Evolutionary conservation across 2,797 vertebrate genomes (phyloP).

Genomic region (Passerculus sandwichensis): DNA sequence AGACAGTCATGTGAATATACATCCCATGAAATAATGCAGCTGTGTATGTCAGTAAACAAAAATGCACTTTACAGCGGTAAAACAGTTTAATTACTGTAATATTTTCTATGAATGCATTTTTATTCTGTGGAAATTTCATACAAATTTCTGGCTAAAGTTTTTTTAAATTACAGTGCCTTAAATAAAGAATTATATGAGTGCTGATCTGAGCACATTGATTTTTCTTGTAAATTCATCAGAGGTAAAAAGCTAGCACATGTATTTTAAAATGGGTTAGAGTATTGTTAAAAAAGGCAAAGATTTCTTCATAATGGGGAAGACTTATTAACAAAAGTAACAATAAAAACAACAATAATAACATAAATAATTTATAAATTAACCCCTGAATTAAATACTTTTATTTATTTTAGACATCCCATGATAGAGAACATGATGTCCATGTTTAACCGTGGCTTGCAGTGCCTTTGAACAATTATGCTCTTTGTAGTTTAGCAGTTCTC

Average conservation of each 20-base stretch:
- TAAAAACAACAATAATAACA: not conserved
- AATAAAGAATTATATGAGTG: not conserved
- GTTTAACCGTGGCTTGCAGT: not conserved
- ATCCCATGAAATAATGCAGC: not conserved
- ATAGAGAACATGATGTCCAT: not conserved
- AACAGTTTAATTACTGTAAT: not conserved
- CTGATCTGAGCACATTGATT: not conserved
- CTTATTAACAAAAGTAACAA: not conserved
- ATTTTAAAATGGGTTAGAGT: not conserved
- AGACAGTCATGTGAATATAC: not conserved
- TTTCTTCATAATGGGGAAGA: not conserved
- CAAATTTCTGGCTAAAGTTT: not conserved
- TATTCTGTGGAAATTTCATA: not conserved
- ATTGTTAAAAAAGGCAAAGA: not conserved
- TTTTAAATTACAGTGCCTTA: not conserved
- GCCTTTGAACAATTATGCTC: not conserved
- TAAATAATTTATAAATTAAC: not conserved
- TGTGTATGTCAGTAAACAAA: not conserved
- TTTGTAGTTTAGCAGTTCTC: not conserved
- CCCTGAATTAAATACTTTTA: rapidly evolving
- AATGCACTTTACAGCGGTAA: not conserved
- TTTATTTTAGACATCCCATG: not conserved
- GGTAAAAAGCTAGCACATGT: not conserved
- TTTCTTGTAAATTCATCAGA: not conserved
- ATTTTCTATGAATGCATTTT: not conserved